These are phyloP conservation scores for Drosophila equinoxialis DNA, from an alignment of 1,140 invertebrate genomes.

Conservation along the genomic window DNA sequence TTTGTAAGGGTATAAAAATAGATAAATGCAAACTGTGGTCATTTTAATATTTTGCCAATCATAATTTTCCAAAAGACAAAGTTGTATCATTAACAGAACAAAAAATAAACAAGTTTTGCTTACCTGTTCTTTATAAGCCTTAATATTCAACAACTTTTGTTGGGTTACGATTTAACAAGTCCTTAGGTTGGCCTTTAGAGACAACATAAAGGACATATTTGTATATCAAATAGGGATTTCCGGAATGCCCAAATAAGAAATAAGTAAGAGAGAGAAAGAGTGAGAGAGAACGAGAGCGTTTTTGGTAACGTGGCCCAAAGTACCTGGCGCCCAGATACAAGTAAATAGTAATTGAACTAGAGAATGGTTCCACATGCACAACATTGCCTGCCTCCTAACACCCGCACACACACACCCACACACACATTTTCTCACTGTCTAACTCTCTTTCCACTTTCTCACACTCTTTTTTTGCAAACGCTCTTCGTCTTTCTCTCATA, in stretches of 20 bases:
- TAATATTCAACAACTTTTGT: too few species aligned
- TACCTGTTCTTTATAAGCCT: too few species aligned
- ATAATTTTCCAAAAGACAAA: too few species aligned
- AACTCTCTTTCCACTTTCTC: constrained; percentile 1
- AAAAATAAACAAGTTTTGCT: too few species aligned
- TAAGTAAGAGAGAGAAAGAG: background rate
- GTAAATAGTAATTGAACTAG: constrained; percentile 11
- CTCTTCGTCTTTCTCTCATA: constrained; percentile 9
- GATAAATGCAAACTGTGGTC: too few species aligned
- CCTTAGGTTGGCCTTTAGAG: too few species aligned
- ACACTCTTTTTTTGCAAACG: constrained; percentile 2
- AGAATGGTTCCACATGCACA: constrained; percentile 1
- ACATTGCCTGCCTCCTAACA: background rate
- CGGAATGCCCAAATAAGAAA: background rate
- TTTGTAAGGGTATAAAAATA: too few species aligned
- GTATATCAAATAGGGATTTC: background rate
- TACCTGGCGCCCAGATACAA: constrained; percentile 12
- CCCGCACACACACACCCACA: background rate
- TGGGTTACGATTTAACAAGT: too few species aligned
- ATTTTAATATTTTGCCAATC: too few species aligned
- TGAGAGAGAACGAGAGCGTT: background rate
- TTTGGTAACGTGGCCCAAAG: constrained; percentile 9
- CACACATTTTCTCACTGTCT: background rate
- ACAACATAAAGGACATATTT: too few species aligned
- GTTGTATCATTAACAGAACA: too few species aligned